Percentiles rank a stretch among this genome's conserved stretches.
Conservation (phyloP, 2,113 vertebrate species). For the Connochaetes taurinus region DNA sequence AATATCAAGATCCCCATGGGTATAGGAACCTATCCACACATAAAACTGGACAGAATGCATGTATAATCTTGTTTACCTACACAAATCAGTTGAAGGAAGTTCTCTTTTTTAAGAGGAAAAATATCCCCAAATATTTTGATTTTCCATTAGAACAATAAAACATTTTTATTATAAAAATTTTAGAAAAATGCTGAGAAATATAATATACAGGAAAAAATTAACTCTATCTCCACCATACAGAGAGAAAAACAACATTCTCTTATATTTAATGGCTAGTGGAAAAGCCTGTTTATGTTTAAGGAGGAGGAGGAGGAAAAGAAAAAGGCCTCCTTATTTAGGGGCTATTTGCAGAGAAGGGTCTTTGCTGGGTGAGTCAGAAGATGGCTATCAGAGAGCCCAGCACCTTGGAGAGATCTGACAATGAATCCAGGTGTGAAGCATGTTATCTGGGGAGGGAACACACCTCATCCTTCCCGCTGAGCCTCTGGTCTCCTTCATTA, state of each 20-base stretch:
- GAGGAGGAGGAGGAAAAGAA: background rate
- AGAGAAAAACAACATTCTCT: background rate
- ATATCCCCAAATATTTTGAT: background rate
- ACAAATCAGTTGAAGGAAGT: background rate
- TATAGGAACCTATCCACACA: background rate
- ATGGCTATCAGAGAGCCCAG: background rate
- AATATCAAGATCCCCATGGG: background rate
- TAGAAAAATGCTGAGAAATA: background rate
- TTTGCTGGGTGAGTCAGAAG: background rate
- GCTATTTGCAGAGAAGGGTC: background rate
- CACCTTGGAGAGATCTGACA: background rate
- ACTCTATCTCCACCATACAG: background rate
- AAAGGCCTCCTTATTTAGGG: background rate
- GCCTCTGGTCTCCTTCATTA: background rate
- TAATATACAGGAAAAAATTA: background rate
- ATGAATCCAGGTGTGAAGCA: background rate
- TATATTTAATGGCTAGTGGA: background rate
- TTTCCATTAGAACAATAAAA: conserved; percentile 28
- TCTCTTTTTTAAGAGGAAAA: background rate
- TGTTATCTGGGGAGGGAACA: too few species aligned
- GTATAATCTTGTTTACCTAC: background rate
- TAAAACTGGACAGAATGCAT: background rate
- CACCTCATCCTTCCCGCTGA: background rate
- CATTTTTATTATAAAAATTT: background rate
- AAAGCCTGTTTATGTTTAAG: background rate